phyloP scores from a whole-genome alignment of 2,113 vertebrate species.

The Kryptolebias marmoratus region DNA sequence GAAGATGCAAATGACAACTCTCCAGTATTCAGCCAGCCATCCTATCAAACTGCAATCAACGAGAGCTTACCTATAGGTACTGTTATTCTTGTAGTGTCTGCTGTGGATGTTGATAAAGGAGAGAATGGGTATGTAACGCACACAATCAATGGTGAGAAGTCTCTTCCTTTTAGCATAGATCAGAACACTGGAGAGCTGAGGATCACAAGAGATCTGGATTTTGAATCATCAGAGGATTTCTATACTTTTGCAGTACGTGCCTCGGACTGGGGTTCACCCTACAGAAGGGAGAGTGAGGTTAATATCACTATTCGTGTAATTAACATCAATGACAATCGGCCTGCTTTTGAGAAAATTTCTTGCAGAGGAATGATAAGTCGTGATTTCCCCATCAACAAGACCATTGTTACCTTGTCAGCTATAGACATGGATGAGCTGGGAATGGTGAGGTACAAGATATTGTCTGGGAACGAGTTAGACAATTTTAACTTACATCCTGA shows the following conservation, averaged over 20 bases:
- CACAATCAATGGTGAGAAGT: constrained; percentile 86
- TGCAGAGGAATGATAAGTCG: constrained; percentile 91
- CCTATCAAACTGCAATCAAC: constrained; percentile 86
- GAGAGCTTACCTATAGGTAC: constrained; percentile 89
- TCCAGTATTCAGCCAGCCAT: constrained; percentile 85
- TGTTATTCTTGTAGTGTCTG: constrained; percentile 85
- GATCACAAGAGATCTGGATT: constrained; percentile 89
- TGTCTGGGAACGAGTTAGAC: constrained; percentile 93
- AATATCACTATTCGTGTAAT: constrained; percentile 90
- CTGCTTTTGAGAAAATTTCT: constrained; percentile 92
- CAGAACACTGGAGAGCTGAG: constrained; percentile 90
- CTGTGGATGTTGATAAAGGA: constrained; percentile 88
- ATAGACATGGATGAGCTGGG: constrained; percentile 94
- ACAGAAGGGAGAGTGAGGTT: constrained; percentile 92
- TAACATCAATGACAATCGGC: constrained; percentile 95
- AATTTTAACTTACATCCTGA: constrained; percentile 92
- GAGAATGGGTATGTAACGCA: constrained; percentile 95
- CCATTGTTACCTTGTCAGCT: constrained; percentile 92
- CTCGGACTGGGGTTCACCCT: constrained; percentile 96
- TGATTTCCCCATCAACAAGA: constrained; percentile 89
- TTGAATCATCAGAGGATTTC: constrained; percentile 90
- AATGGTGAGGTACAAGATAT: constrained; percentile 89
- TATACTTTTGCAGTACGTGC: constrained; percentile 91
- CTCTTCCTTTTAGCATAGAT: constrained; percentile 90
- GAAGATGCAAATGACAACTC: constrained; percentile 93